Percentiles rank a stretch among this genome's conserved stretches.
Evolutionary conservation across 2,888 invertebrate genomes (phyloP).

Genomic region (Ptilodon capucinus): DNA sequence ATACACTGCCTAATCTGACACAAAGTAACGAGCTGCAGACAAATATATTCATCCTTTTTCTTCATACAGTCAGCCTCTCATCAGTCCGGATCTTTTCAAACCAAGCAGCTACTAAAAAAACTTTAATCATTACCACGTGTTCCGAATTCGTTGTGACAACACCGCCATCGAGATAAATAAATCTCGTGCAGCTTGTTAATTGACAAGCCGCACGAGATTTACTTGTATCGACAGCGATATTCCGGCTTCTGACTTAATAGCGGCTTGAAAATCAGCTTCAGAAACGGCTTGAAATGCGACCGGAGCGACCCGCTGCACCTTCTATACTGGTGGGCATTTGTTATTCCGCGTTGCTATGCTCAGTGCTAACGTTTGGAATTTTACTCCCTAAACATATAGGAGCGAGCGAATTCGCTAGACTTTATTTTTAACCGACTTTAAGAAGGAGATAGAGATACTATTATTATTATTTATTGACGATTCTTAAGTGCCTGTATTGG

Average conservation of each 20-base stretch:
- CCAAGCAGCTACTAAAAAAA: too few relatives aligned
- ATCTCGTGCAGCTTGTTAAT: constrained; percentile 61
- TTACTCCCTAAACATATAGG: too few relatives aligned
- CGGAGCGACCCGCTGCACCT: constrained; percentile 21
- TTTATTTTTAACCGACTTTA: too few relatives aligned
- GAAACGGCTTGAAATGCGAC: constrained; percentile 14
- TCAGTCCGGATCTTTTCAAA: too few relatives aligned
- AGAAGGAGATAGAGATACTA: too few relatives aligned
- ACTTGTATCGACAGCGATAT: constrained; percentile 58
- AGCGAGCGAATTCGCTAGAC: too few relatives aligned
- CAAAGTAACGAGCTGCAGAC: too few relatives aligned
- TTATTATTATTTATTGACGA: too few relatives aligned
- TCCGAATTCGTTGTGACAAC: constrained; percentile 2
- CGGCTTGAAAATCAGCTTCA: neutral
- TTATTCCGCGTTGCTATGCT: constrained; percentile 28
- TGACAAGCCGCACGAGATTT: constrained; percentile 80
- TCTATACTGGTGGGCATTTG: constrained; percentile 33
- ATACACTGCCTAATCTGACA: too few relatives aligned
- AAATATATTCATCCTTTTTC: too few relatives aligned
- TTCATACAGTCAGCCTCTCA: too few relatives aligned
- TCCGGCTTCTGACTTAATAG: neutral
- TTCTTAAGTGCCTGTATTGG: too few relatives aligned
- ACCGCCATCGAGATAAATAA: constrained; percentile 57
- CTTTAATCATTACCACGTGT: constrained; percentile 16
- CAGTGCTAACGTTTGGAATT: neutral